Evolutionary conservation across 2,888 invertebrate species (phyloP).

Genomic region (Microctonus hyperodae): DNA sequence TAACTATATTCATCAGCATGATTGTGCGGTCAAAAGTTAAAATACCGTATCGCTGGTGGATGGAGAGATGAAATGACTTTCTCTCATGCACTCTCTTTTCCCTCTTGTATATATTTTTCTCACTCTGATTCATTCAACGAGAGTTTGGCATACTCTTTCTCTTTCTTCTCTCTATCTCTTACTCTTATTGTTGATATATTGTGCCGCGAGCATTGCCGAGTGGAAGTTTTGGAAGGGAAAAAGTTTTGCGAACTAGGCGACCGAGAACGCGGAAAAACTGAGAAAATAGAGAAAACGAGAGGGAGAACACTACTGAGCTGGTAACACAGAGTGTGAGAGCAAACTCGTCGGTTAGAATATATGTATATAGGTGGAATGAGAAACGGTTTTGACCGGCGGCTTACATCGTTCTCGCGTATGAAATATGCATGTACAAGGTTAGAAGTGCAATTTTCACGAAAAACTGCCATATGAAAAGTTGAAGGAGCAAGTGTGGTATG

Average conservation of each 20-base stretch:
- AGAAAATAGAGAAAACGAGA: slow-evolving; percentile 21
- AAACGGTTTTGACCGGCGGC: slow-evolving; percentile 46
- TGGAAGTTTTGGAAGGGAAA: slow-evolving; percentile 30
- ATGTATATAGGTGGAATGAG: slow-evolving; percentile 34
- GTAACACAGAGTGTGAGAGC: too few relatives aligned
- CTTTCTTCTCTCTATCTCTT: slow-evolving; percentile 8
- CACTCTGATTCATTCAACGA: slow-evolving; percentile 11
- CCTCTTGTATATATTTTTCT: slow-evolving; percentile 16
- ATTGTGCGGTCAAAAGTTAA: slow-evolving; percentile 22
- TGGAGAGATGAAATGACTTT: slow-evolving; percentile 4
- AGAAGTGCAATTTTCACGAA: slow-evolving; percentile 53
- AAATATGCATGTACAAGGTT: slow-evolving; percentile 58
- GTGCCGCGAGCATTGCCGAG: slow-evolving; percentile 21
- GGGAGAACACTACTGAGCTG: slow-evolving; percentile 34
- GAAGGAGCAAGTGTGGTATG: slow-evolving; percentile 28
- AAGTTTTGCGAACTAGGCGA: slow-evolving; percentile 15
- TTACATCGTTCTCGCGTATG: slow-evolving; percentile 48
- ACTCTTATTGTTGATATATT: slow-evolving; percentile 10
- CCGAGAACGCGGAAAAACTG: slow-evolving; percentile 1
- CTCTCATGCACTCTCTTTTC: background rate
- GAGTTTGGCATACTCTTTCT: slow-evolving; percentile 27
- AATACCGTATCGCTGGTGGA: slow-evolving; percentile 25
- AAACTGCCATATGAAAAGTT: slow-evolving; percentile 46
- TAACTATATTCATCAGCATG: slow-evolving; percentile 21
- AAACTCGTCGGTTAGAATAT: background rate